Conservation (phyloP, 2,888 invertebrate genomes). For the Epirrhoe tristata region DNA sequence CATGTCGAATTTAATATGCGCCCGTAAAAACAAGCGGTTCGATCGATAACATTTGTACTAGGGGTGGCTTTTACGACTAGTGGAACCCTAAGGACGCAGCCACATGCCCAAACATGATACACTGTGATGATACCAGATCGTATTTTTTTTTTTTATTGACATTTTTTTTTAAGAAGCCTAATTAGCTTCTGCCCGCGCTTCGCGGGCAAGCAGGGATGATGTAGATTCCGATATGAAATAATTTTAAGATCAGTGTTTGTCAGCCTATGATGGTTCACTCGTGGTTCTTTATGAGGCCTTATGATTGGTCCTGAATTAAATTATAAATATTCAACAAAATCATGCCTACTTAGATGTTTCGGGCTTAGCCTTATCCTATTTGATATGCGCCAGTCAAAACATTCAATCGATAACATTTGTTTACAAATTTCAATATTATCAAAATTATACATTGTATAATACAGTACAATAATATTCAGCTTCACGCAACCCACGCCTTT, state of each 20-base stretch:
- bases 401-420: neutral
- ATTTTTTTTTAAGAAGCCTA: neutral
- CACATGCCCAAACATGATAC: constrained; percentile 4
- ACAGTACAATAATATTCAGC: neutral
- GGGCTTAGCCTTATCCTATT: neutral
- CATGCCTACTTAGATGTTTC: too few species aligned
- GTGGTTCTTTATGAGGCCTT: too few species aligned
- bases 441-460: neutral
- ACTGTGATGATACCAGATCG: neutral
- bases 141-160: neutral
- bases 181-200: too few species aligned
- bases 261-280: too few species aligned
- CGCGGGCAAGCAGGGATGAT: too few species aligned
- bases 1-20: constrained; percentile 65
- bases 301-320: too few species aligned
- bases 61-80: constrained; percentile 61
- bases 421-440: neutral
- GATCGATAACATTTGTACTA: constrained; percentile 59
- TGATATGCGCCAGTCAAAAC: neutral
- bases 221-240: too few species aligned
- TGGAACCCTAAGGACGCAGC: constrained; percentile 35
- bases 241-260: too few species aligned
- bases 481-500: neutral
- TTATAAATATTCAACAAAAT: too few species aligned
- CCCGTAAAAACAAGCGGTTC: constrained; percentile 63